phyloP scores from a whole-genome alignment of 1,140 invertebrate genomes.

The Drosophila ogumai region DNA sequence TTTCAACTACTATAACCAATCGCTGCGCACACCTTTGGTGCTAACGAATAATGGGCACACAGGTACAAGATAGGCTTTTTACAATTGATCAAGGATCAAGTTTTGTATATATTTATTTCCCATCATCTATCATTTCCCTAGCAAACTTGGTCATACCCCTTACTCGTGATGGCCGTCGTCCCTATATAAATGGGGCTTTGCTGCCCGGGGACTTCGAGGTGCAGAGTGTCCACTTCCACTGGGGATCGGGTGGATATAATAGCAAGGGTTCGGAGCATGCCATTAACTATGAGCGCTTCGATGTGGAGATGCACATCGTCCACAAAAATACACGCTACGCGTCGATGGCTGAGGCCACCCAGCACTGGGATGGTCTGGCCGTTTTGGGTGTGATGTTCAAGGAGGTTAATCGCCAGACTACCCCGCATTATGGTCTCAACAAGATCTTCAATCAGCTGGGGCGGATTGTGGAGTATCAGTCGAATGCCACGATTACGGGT shows the following conservation, averaged over 20 bases:
- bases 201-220: conserved; percentile 87
- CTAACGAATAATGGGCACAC: conserved; percentile 66
- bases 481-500: conserved; percentile 38
- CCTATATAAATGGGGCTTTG: conserved; percentile 88
- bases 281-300: conserved; percentile 56
- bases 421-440: conserved; percentile 29
- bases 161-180: conserved; percentile 69
- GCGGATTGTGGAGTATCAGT: conserved; percentile 35
- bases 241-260: conserved; percentile 82
- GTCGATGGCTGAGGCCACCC: conserved; percentile 45
- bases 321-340: conserved; percentile 64
- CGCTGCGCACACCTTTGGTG: conserved; percentile 44
- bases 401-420: background rate
- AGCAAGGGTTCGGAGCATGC: conserved; percentile 67
- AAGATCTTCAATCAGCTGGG: conserved; percentile 60
- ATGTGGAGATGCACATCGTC: conserved; percentile 78
- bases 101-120: background rate
- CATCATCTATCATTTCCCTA: background rate
- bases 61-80: background rate
- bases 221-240: conserved; percentile 89
- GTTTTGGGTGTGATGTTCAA: conserved; percentile 66
- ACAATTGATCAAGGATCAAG: background rate
- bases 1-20: conserved; percentile 55
- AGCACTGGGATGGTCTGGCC: conserved; percentile 58
- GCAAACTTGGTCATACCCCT: conserved; percentile 56